These are phyloP conservation scores for Cryptus viduatorius DNA, from an alignment of 2,888 invertebrate species.

Conservation along the genomic window DNA sequence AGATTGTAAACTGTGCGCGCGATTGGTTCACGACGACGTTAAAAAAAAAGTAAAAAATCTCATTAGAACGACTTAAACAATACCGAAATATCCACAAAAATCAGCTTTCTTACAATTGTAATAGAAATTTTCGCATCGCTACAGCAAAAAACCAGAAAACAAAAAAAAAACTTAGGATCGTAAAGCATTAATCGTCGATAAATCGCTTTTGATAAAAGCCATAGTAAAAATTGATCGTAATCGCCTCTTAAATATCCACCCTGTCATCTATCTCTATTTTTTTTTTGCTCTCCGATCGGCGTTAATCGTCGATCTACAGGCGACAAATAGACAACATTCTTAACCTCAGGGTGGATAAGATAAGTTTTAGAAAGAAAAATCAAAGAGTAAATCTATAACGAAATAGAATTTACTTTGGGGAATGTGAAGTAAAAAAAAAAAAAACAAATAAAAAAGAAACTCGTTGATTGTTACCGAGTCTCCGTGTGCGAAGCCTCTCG, in stretches of 20 bases:
- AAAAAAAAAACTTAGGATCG: conserved; percentile 40
- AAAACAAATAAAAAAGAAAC: background rate
- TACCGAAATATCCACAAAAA: conserved; percentile 45
- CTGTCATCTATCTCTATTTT: conserved; percentile 32
- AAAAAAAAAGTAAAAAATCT: conserved; percentile 51
- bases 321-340: conserved; percentile 30
- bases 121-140: conserved; percentile 56
- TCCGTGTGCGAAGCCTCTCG: conserved; percentile 38
- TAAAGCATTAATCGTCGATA: conserved; percentile 54
- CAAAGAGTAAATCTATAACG: conserved; percentile 51
- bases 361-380: conserved; percentile 34
- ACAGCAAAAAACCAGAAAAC: conserved; percentile 4
- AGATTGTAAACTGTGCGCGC: conserved; percentile 79
- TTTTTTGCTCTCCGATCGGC: conserved; percentile 28
- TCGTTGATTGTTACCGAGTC: conserved; percentile 50
- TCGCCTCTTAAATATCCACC: conserved; percentile 54
- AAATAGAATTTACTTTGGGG: conserved; percentile 44
- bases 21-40: conserved; percentile 39
- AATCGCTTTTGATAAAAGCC: conserved; percentile 67
- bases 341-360: conserved; percentile 59
- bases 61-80: conserved; percentile 37
- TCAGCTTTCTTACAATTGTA: conserved; percentile 65
- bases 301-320: conserved; percentile 35
- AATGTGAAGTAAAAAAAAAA: background rate
- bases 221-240: conserved; percentile 48